Conservation (phyloP, 2,888 invertebrate genomes). For the Dolichopus griseipennis region DNA sequence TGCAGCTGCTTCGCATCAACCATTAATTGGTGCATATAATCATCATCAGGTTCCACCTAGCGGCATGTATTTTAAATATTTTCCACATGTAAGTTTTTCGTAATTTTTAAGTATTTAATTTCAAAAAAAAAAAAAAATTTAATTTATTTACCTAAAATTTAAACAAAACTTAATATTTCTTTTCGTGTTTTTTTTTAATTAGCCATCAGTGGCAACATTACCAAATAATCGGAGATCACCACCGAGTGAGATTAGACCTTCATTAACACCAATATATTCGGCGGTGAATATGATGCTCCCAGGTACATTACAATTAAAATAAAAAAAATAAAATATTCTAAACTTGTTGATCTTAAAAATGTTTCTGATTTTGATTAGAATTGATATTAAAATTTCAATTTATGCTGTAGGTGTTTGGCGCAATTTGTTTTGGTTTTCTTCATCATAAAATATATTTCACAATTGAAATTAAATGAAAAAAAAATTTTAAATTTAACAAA, state of each 20-base stretch:
- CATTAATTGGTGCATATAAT: conserved; percentile 48
- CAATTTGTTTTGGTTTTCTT: too few species aligned
- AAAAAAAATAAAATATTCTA: not conserved
- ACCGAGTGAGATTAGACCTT: conserved; percentile 39
- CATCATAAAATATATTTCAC: too few species aligned
- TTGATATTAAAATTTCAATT: too few species aligned
- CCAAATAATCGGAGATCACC: conserved; percentile 43
- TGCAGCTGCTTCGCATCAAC: conserved; percentile 37
- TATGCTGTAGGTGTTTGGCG: too few species aligned
- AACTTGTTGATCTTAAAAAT: too few species aligned
- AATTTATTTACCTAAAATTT: too few species aligned
- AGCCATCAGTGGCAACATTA: conserved; percentile 42
- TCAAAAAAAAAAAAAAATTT: conserved; percentile 10
- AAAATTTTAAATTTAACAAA: too few species aligned
- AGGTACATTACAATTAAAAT: conserved; percentile 28
- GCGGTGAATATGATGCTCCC: conserved; percentile 43
- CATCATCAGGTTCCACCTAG: conserved; percentile 44
- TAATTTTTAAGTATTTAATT: not conserved
- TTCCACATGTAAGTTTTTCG: conserved; percentile 38
- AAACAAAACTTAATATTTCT: not conserved
- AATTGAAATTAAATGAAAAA: too few species aligned
- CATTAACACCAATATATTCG: conserved; percentile 42
- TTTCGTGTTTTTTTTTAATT: not conserved
- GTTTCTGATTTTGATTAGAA: not conserved
- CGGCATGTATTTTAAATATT: conserved; percentile 44